phyloP scores from a whole-genome alignment of 2,888 invertebrate species.

The Amitus sp. region DNA sequence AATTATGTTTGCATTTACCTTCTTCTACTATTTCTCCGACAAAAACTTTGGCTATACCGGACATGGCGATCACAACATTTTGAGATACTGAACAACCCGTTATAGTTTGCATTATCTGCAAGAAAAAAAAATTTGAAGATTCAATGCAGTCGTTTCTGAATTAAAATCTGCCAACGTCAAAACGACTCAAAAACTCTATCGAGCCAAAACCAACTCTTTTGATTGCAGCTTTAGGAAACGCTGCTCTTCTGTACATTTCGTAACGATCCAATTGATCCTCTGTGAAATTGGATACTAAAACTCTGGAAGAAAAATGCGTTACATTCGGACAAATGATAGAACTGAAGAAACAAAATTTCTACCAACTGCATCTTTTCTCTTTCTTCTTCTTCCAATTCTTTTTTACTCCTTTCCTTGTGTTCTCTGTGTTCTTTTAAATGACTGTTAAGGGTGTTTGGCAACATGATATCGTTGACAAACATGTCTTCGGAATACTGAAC shows the following conservation, averaged over 20 bases:
- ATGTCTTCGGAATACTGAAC: constrained; percentile 46
- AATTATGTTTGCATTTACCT: constrained; percentile 79
- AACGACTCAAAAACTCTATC: too few relatives aligned
- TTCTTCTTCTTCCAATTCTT: constrained; percentile 92
- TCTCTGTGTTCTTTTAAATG: constrained; percentile 64
- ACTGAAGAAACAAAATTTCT: constrained; percentile 4
- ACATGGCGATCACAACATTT: constrained; percentile 99
- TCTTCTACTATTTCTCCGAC: constrained; percentile 99
- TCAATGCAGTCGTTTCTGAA: too few relatives aligned
- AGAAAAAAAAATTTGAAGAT: constrained; percentile 23
- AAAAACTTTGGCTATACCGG: constrained; percentile 99
- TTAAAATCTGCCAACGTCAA: too few relatives aligned
- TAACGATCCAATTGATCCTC: constrained; percentile 98
- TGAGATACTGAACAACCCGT: constrained; percentile 97
- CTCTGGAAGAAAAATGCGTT: constrained; percentile 70
- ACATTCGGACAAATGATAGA: not conserved
- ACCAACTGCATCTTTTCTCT: constrained; percentile 95
- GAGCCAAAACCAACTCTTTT: constrained; percentile 80
- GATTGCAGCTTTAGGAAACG: constrained; percentile 97
- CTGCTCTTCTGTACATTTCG: constrained; percentile 97
- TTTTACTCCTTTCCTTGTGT: constrained; percentile 78
- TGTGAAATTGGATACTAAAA: constrained; percentile 97
- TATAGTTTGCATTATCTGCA: constrained; percentile 92
- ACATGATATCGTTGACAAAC: constrained; percentile 55
- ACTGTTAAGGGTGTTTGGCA: constrained; percentile 45